Evolutionary conservation across 2,888 invertebrate genomes (phyloP), one percentile per base, ranked within the genome.

Genomic region (Augochlorella aurata): DNA sequence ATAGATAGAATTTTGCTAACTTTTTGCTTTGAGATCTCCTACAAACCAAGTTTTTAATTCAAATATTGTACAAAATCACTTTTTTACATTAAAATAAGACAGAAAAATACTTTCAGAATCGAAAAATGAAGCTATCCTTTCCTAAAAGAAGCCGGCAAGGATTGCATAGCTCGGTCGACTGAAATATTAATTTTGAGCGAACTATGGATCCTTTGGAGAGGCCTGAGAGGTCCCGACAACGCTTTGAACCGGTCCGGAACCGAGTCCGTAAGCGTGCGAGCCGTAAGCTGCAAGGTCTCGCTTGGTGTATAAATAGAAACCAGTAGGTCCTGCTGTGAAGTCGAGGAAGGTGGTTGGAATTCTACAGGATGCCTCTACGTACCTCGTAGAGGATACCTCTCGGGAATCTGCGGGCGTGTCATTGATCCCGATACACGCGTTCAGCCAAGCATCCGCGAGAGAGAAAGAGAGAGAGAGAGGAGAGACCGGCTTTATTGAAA

Each of bases 241-340:
- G 74, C 47, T 74, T 81, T 72, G 67, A 68, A 72, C 81, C 81
- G 81, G 63, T 81, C 77, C 66, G 74, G 65, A 58, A 83, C 79
- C 71, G 79, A 74, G 73, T 82, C 73, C 58, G 87, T 82, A 86
- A 86, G 79, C 79, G 77, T 80, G 85, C 76, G 78, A 81, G 79
- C 82, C 79, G 71, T 66, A 81, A 80, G 81, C 77, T 86, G 89
- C 90, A 90, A 90, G 90, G 90, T 88, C 90, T 90, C 85, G 83
- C 81, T 81, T 80, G 84, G 91, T 91, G 84, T 92, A 92, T 92
- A 92, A 92, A 92, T 92, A 92, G 92, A 92, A 92, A 91, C 91
- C 90, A 92, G 92, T 92, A 91, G 91, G 90, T 92, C 90, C 91
- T 91, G 92, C 90, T 89, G 91, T 79, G 90, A 88, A 88, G 88